Evolutionary conservation across 2,113 vertebrate species (phyloP).

Genomic region (Alces alces): DNA sequence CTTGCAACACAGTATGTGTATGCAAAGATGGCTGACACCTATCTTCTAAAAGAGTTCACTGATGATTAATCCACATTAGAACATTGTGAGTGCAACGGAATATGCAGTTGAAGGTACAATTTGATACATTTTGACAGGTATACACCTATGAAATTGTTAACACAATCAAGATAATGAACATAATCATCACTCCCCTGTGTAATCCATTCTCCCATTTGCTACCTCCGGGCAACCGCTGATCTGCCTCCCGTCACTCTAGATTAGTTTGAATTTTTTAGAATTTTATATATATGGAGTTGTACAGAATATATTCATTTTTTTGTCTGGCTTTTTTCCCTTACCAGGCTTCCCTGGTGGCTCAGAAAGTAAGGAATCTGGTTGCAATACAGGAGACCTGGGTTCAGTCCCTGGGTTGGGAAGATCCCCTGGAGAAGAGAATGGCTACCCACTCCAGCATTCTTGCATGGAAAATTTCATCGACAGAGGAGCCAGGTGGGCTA

Average conservation of each 20-base stretch:
- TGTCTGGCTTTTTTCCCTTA: neutral
- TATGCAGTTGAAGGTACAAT: neutral
- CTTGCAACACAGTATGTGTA: neutral
- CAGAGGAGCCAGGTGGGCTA: neutral
- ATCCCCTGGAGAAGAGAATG: neutral
- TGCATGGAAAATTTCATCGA: neutral
- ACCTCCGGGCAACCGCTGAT: neutral
- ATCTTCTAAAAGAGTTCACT: neutral
- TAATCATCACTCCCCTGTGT: neutral
- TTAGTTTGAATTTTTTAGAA: neutral
- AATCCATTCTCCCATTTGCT: neutral
- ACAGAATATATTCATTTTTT: neutral
- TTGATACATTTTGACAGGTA: neutral
- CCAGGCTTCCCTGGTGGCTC: neutral
- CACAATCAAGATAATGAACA: neutral
- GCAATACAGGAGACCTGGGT: neutral
- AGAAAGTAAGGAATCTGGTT: neutral
- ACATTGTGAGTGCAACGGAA: neutral
- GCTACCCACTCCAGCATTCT: neutral
- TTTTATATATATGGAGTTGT: neutral
- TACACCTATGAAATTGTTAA: neutral
- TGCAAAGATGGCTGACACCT: neutral
- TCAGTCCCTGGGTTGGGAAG: neutral
- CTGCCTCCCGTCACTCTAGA: neutral
- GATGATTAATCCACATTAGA: neutral